Evolutionary conservation across 2,888 invertebrate species (phyloP).

Genomic region (Amphipoea oculea): DNA sequence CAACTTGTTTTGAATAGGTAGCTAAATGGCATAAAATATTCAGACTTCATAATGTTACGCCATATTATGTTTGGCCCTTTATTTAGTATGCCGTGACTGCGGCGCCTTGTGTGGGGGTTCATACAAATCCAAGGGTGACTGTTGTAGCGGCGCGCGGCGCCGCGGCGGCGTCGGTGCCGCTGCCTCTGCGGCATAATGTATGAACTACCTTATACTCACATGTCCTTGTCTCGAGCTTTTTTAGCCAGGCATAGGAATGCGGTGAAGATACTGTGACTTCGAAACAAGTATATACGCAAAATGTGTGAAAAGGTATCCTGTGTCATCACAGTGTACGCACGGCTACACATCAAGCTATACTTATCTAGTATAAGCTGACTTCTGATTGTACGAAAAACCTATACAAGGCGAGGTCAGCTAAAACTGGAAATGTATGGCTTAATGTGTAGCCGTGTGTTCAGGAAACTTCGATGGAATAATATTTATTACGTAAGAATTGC

Average conservation of each 20-base stretch:
- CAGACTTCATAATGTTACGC: slow-evolving; percentile 10
- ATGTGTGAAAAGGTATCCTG: slow-evolving; percentile 9
- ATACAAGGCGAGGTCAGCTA: neutral
- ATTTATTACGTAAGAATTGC: neutral
- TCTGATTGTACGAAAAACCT: neutral
- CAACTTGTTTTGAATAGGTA: slow-evolving; percentile 17
- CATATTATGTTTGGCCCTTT: neutral
- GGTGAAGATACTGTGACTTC: slow-evolving; percentile 18
- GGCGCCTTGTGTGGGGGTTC: too few species aligned
- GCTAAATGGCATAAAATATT: slow-evolving; percentile 1
- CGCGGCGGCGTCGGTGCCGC: too few species aligned
- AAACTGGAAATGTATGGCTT: neutral
- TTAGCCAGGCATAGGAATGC: neutral
- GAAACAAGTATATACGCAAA: slow-evolving; percentile 2
- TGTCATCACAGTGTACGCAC: neutral
- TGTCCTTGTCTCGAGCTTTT: slow-evolving; percentile 14
- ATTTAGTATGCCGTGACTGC: too few species aligned
- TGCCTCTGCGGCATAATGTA: too few species aligned
- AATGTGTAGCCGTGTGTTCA: neutral
- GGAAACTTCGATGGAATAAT: slow-evolving; percentile 15
- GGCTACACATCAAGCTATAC: neutral
- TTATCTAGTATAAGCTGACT: neutral
- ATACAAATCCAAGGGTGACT: too few species aligned
- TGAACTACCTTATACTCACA: neutral
- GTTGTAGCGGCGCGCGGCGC: too few species aligned